Evolutionary conservation across 2,797 vertebrate genomes (phyloP), one percentile per base, ranked within the genome.

Genomic region (Acanthurus leucopareius): DNA sequence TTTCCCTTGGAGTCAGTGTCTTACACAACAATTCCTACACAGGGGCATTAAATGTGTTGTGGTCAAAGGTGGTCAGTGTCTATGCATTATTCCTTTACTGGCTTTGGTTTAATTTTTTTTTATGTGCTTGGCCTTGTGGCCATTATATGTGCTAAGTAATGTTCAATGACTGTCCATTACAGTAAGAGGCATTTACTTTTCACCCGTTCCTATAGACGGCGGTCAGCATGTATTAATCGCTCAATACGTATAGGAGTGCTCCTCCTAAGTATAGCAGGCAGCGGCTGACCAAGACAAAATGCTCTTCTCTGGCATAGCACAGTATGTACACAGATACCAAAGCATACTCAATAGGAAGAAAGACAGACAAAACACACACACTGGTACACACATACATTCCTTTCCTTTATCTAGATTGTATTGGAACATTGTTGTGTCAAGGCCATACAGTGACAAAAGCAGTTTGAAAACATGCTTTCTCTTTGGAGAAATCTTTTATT

Each of bases 171-270:
- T 62, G 73, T 85, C 88, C 77, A 89, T 91, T 89, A 91, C 79
- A 80, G 49, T 89, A 89, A 90, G 56, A 87, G 85, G 67, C 86
- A 84, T 84, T 91, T 85, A 86, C 83, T 92, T 86, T 87, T 82
- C 69, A 64, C 61, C 52, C 10, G 63, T 68, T 89, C 80, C 79
- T 84, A 90, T 86, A 84, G 83, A 88, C 77, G 49, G 80, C 45
- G 86, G 84, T 91, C 86, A 82, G 79, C 10, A 1, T 52, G 67
- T 75, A 68, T 83, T 64, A 83, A 71, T 20, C 52, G 2, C 52
- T 78, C 38, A 5, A 76, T 75, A 88, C 22, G 42, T 86, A 87
- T 57, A 85, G 80, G 85, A 61, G 73, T 58, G 62, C 56, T 57
- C 5, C 65, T 82, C 11, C 19, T 59, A 22, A 75, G 58, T 63